A percentile compares a stretch with the other conserved stretches of the same genome.
Evolutionary conservation across 23 tunicate genomes (phyloP).

Genomic region (Botrylloides violaceus): DNA sequence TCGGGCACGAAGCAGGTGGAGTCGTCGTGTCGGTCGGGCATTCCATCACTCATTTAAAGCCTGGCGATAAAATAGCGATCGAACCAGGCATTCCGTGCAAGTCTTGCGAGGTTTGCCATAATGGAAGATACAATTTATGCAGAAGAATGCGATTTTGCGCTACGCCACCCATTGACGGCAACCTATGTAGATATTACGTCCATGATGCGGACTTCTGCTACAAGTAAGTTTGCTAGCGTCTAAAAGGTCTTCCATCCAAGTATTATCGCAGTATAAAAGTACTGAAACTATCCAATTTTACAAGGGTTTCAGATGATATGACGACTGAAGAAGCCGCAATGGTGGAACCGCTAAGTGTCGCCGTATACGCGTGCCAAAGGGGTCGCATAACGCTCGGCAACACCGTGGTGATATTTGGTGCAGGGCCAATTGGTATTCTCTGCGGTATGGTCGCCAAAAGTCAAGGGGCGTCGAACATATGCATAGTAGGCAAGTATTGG

Average conservation of each 20-base stretch:
- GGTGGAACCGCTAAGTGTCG: conserved; percentile 95
- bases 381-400: conserved; percentile 39
- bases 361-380: conserved; percentile 79
- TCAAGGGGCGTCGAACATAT: conserved; percentile 52
- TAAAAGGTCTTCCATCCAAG: not conserved
- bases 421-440: conserved; percentile 90
- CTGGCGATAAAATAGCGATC: conserved; percentile 84
- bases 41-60: conserved; percentile 39
- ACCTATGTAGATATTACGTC: conserved; percentile 62
- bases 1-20: conserved; percentile 91
- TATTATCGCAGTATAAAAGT: not conserved
- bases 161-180: conserved; percentile 91
- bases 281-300: not conserved
- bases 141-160: conserved; percentile 79
- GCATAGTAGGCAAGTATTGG: conserved; percentile 44
- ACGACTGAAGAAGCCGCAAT: conserved; percentile 81
- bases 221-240: conserved; percentile 40
- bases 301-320: conserved; percentile 56
- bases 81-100: conserved; percentile 94
- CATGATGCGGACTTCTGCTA: conserved; percentile 88
- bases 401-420: conserved; percentile 72
- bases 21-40: conserved; percentile 42
- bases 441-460: conserved; percentile 90
- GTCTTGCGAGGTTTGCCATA: conserved; percentile 43
- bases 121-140: conserved; percentile 82